Percentiles rank a stretch among this genome's conserved stretches.
phyloP scores from a whole-genome alignment of 2,113 vertebrate species.

The Malurus elegans region DNA sequence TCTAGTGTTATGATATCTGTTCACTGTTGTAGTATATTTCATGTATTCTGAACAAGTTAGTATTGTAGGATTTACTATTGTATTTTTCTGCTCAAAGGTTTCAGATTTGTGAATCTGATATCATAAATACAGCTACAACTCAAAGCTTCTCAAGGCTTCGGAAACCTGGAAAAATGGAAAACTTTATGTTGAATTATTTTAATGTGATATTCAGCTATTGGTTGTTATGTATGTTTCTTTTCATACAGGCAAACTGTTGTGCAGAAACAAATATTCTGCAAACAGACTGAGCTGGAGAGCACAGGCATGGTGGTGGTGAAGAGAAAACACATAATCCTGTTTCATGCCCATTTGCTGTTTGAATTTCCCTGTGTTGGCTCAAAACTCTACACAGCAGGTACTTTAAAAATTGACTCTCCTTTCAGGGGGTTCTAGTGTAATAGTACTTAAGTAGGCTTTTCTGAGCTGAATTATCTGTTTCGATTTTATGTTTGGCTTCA shows the following conservation, averaged over 20 bases:
- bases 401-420: conserved; percentile 8
- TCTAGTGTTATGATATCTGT: not conserved
- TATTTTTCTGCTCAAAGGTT: not conserved
- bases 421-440: not conserved
- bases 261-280: not conserved
- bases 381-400: not conserved
- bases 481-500: conserved; percentile 4
- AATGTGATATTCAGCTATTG: not conserved
- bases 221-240: not conserved
- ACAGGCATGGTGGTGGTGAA: not conserved
- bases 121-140: not conserved
- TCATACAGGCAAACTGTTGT: not conserved
- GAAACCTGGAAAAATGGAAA: not conserved
- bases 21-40: not conserved
- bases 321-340: not conserved
- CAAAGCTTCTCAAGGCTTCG: not conserved
- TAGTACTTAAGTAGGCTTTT: conserved; percentile 4
- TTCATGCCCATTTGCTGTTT: conserved; percentile 13
- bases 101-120: not conserved
- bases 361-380: not conserved
- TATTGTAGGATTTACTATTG: not conserved
- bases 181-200: not conserved
- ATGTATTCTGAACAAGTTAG: not conserved
- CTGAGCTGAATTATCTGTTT: conserved; percentile 3
- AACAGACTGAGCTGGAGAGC: not conserved